phyloP scores from a whole-genome alignment of 2,797 vertebrate genomes.

The Mionectes olivaceus region DNA sequence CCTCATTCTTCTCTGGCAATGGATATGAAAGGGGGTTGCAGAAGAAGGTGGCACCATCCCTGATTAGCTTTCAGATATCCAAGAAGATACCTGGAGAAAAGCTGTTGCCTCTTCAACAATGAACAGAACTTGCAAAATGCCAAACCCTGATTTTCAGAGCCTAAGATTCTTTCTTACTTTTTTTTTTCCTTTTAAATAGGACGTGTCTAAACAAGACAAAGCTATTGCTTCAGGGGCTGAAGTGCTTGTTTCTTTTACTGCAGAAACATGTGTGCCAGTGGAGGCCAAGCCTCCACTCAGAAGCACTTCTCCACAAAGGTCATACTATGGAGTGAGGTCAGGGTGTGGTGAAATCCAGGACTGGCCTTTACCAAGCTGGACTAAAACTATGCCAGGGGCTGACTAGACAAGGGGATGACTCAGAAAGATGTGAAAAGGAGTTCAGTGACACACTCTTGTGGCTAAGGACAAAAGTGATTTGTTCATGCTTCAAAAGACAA shows the following conservation, averaged over 20 bases:
- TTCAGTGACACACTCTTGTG: background rate
- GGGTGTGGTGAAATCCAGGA: background rate
- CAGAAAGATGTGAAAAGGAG: background rate
- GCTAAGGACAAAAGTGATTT: background rate
- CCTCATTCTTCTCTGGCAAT: background rate
- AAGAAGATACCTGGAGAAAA: background rate
- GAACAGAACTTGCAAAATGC: background rate
- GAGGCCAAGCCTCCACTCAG: background rate
- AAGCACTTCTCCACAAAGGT: background rate
- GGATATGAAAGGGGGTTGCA: background rate
- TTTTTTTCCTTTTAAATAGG: background rate
- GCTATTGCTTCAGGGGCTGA: background rate
- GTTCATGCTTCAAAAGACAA: background rate
- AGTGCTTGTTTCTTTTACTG: background rate
- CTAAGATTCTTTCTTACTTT: background rate
- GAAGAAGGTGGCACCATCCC: background rate
- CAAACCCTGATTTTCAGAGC: background rate
- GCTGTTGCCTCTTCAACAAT: background rate
- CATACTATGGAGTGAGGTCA: rapidly evolving
- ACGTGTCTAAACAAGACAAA: background rate
- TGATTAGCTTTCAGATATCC: background rate
- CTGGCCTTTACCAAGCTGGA: background rate
- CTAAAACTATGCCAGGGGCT: background rate
- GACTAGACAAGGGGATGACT: background rate
- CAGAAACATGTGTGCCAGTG: background rate